phyloP scores from a whole-genome alignment of 2,888 invertebrate species.

The Leptura quadrifasciata region DNA sequence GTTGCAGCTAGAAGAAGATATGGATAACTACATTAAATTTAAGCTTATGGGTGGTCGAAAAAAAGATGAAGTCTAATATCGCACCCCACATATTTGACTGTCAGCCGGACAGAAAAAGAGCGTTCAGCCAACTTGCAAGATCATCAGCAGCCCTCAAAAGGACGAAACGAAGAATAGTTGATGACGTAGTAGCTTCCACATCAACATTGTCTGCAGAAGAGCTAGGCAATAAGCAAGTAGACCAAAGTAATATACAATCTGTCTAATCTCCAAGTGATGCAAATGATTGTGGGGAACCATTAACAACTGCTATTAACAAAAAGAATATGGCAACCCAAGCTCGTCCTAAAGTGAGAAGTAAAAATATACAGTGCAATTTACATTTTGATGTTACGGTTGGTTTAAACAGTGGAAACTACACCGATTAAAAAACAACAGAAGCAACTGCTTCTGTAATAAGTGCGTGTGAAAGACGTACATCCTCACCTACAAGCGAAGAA shows the following conservation, averaged over 20 bases:
- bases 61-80: slow-evolving; percentile 47
- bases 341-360: slow-evolving; percentile 17
- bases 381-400: slow-evolving; percentile 7
- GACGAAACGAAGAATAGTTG: slow-evolving; percentile 9
- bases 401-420: slow-evolving; percentile 8
- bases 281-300: slow-evolving; percentile 14
- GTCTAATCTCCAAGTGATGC: slow-evolving; percentile 20
- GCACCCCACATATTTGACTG: slow-evolving; percentile 58
- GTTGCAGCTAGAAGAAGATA: no score
- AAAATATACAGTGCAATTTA: slow-evolving; percentile 19
- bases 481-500: slow-evolving; percentile 8
- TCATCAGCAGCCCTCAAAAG: slow-evolving; percentile 34
- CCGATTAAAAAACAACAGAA: slow-evolving; percentile 9
- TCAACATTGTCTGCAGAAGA: slow-evolving; percentile 18
- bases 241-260: slow-evolving; percentile 8
- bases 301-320: slow-evolving; percentile 19
- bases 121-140: slow-evolving; percentile 33
- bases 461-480: not conserved
- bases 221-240: not conserved
- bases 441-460: slow-evolving; percentile 4
- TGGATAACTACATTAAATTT: no score
- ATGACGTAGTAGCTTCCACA: slow-evolving; percentile 22
- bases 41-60: no score
- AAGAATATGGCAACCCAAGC: slow-evolving; percentile 21
- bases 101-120: slow-evolving; percentile 50